These are phyloP conservation scores for Serinus canaria DNA, from an alignment of 2,113 vertebrate genomes.

Conservation along the genomic window DNA sequence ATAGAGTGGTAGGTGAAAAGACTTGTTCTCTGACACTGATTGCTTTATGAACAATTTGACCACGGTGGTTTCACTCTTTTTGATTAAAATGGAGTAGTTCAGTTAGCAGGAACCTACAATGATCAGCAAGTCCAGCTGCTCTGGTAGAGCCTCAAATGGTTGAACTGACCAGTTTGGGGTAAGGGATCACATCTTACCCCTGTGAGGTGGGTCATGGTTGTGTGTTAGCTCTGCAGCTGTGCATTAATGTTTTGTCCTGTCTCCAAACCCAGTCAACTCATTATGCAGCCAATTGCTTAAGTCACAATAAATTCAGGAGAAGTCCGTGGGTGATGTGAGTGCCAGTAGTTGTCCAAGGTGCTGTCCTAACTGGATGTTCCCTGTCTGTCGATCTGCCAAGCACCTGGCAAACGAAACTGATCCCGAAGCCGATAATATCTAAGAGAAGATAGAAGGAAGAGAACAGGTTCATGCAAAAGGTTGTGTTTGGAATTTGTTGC, in stretches of 20 bases:
- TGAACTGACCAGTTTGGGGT: background rate
- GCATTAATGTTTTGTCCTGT: background rate
- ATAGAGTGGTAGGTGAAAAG: background rate
- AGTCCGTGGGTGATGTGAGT: background rate
- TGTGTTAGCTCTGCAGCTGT: background rate
- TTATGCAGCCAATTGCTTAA: background rate
- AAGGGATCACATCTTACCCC: background rate
- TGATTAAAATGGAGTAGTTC: background rate
- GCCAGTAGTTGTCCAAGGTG: background rate
- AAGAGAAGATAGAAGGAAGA: background rate
- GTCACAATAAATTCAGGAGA: background rate
- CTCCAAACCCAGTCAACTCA: background rate
- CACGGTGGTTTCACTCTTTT: background rate
- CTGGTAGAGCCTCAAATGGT: background rate
- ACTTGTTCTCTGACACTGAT: background rate
- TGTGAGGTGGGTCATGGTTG: background rate
- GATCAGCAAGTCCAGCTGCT: background rate
- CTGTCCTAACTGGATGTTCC: background rate
- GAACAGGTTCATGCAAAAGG: background rate
- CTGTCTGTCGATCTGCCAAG: background rate
- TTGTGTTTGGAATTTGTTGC: background rate
- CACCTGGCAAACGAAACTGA: rapidly evolving
- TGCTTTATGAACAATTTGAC: background rate
- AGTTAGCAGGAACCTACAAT: background rate
- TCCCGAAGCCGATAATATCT: background rate